Base-by-base conservation (phyloP, 2,797 vertebrate genomes). In the Lateolabrax maculatus region DNA sequence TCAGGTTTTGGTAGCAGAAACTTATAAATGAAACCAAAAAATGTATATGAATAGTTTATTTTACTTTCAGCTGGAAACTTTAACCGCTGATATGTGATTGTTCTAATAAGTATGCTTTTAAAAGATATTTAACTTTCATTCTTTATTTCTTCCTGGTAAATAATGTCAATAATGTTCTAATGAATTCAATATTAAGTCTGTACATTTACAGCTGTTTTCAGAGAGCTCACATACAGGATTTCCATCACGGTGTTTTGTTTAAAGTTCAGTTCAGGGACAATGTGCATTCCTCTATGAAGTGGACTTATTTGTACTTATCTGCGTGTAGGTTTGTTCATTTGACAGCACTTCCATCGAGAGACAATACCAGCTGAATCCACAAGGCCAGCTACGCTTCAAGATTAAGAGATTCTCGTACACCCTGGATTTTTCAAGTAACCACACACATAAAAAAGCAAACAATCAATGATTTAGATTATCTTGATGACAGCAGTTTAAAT, bases 291-390 rank as follows among this genome's bases (percentile, higher is more conserved):
- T 53, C 6, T 25, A 0, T 10, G 8, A 52, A 4, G 9, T 48
- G 13, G 5, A 18, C 31, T 37, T 2, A n/a, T 72, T 52, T 25
- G 2, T 56, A 25, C 3, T 5, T 52, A 1, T 78, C 37, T 84
- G 25, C 79, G 9, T 69, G 21, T 29, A 95, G 94, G 18, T 52
- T 16, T 93, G 90, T 75, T 89, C 90, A 3, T 41, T 90, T 43
- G 92, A 89, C 79, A 94, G 93, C 46, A 0, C 57, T 18, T 81
- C 79, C 34, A 91, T 94, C 7, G 93, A 95, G 86, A 81, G 25
- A 6, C 66, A 83, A 3, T 93, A 92, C 85, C 91, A 92, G 85
- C 78, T 63, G 37, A 89, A 92, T 74, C 87, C 82, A 2, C 82
- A 71, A 16, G 86, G 88, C 25, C 81, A 87, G 66, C 69, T 93